Evolutionary conservation across 2,888 invertebrate species (phyloP), one percentile per base, ranked within the genome.

Genomic region (Drosophila ezoana): DNA sequence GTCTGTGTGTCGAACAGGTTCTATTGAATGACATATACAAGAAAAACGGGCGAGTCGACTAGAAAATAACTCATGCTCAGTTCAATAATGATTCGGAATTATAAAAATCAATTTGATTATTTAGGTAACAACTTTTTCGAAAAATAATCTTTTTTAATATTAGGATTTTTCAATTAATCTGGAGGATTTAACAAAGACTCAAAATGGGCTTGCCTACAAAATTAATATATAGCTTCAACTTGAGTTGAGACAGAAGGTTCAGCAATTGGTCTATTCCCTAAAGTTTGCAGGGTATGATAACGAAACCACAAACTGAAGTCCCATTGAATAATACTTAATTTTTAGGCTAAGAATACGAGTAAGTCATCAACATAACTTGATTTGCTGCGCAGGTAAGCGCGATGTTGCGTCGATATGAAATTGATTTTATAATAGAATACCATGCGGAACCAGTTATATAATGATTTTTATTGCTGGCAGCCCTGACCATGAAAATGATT

Each of bases 401-500:
- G 14, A 48, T 48, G 20, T 16, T 23, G 49, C 32, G 11, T 56
- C 38, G 11, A 49, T 53, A 53, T 53, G 5, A n/a, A 49, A 57
- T 61, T 61, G 16, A 53, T 64, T 57, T 66, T 47, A 9, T 28
- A 48, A 20, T 53, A 53, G 72, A 70, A 67, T 47, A 47, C 3
- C 47, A 61, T 52, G 48, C 18, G 62, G 44, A 78, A 75, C 68
- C 77, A 65, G 72, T 72, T 68, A 43, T 43, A 52, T 35, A 57
- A 51, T 41, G 43, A 45, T 43, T 47, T 51, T 51, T 35, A 6
- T 3, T 56, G 14, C 51, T 33, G 37, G 4, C 53, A 40, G 32
- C 56, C 61, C 32, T 72, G 82, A 70, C 76, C 69, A 56, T 79
- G 65, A 77, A 72, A 41, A 44, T 37, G 13, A 44, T 64, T 69